Base-by-base conservation (phyloP, 2,113 vertebrate genomes). In the Nasalis larvatus region DNA sequence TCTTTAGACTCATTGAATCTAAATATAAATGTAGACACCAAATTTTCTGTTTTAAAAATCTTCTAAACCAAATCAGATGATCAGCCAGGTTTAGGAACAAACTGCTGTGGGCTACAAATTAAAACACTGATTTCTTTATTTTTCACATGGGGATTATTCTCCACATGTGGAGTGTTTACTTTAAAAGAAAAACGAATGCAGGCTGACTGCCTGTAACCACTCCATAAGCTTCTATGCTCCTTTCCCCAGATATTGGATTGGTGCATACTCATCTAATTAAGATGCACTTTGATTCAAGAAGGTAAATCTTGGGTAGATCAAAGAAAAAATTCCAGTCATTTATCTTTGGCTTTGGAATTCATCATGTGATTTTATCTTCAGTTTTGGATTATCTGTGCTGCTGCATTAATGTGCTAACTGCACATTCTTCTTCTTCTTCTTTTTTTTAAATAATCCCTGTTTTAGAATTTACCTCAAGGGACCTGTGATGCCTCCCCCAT, bases 321-420 rank as follows among this genome's bases (percentile, higher is more conserved):
- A 94, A 97, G 96, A 71, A 95, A 95, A 89, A 58, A 93, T 84
- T 96, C 69, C 56, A 94, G 68, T 49, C 49, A 91, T 94, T 97
- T 92, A 49, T 91, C 78, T 89, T 84, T 83, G 78, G 68, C 85
- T 96, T 96, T 76, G 42, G 89, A 95, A 93, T 83, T 77, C 17
- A 74, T 60, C 95, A 76, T 80, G 78, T 86, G 95, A 91, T 89
- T 87, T 95, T 92, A 89, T 94, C 95, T 96, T 83, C 90, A 95
- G 86, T 74, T 89, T 80, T 89, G 95, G 91, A 92, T 97, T 97
- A 93, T 97, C 60, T 86, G 11, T 85, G 74, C 49, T 32, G 42
- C 18, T 73, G 30, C 30, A 35, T 95, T 86, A 81, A 95, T 92
- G 82, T 97, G 89, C 76, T 82, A 85, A 96, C 27, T 93, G 56